Base-by-base conservation (phyloP, 2,888 invertebrate species). In the Dexiosoma caninum region DNA sequence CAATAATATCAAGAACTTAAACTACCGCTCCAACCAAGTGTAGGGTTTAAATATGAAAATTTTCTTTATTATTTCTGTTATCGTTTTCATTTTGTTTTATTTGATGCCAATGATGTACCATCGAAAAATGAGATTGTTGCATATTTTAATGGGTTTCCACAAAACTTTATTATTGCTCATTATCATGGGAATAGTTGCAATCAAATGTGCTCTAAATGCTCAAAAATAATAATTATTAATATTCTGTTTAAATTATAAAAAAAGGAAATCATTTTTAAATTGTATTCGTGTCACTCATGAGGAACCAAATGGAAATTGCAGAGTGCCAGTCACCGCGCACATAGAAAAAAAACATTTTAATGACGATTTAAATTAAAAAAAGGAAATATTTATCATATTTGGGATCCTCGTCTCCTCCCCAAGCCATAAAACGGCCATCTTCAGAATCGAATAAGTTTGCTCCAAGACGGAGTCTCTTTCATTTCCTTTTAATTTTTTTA, bases 181-280 rank as follows among this genome's bases (percentile, higher is more conserved):
- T 80, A 76, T 71, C 80, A 66, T 40, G 80, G 80, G 80, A 80
- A 76, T 71, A 67, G 32, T 60, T 67, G 57, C 80, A 66, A 78
- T 78, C 70, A 71, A 78, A 78, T 71, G 16, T 70, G 64, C n/a
- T 57, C 64, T 49, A 77, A 77, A 77, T 77, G 62, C 57, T 70
- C 57, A 49, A 69, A 27, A 60, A 76, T 69, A 27, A 51, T 40
- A 57, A n/a, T 49, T 66, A 67, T 35, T 44, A 64, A 55, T 55
- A 53, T 32, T n/a, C n/a, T n/a, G n/a, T n/a, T 70, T 23, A 27
- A 67, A 1, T 9, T 37, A 14, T 16, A 12, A 6, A 44, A 42
- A 19, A n/a, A 19, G n/a, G 32, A 44, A 44, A 21, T 57, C 1
- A 23, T 37, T 49, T 59, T 46, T 30, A 21, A 44, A 55, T 69